A percentile compares a stretch with the other conserved stretches of the same genome.
Evolutionary conservation across 2,113 vertebrate species (phyloP).

Genomic region (Percina caprodes): DNA sequence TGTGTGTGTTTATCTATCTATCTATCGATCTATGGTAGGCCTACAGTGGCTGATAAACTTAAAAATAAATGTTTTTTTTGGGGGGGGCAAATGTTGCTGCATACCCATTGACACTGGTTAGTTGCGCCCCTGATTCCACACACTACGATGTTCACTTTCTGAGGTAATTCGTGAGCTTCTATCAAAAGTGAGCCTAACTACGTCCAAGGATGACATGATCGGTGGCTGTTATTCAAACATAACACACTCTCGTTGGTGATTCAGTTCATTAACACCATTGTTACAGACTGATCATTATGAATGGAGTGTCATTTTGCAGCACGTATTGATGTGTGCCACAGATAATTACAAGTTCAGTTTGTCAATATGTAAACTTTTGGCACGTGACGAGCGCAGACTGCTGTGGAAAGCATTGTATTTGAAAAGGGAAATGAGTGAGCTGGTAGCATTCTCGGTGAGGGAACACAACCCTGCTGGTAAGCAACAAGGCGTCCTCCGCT

Average conservation of each 20-base stretch:
- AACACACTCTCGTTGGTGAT: constrained; percentile 2
- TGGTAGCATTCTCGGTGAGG: neutral
- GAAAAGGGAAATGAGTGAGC: constrained; percentile 27
- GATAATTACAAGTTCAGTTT: constrained; percentile 8
- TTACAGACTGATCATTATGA: constrained; percentile 1
- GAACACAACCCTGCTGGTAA: neutral
- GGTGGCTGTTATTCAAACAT: neutral
- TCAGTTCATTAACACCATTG: constrained; percentile 5
- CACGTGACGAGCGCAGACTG: neutral
- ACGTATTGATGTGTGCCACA: neutral
- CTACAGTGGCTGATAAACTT: too few relatives aligned
- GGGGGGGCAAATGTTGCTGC: too few relatives aligned
- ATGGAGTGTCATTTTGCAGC: constrained; percentile 2
- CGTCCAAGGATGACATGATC: neutral
- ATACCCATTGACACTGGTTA: too few relatives aligned
- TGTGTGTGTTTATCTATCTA: too few relatives aligned
- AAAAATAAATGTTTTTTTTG: too few relatives aligned
- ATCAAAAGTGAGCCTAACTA: neutral
- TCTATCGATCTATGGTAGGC: too few relatives aligned
- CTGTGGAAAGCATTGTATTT: constrained; percentile 9
- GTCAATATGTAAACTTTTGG: neutral
- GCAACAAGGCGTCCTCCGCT: neutral
- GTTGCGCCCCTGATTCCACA: neutral
- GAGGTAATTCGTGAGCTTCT: neutral
- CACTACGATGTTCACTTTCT: neutral